Base-by-base conservation (phyloP, 2,888 invertebrate genomes). In the Coelogynopora nodosa region DNA sequence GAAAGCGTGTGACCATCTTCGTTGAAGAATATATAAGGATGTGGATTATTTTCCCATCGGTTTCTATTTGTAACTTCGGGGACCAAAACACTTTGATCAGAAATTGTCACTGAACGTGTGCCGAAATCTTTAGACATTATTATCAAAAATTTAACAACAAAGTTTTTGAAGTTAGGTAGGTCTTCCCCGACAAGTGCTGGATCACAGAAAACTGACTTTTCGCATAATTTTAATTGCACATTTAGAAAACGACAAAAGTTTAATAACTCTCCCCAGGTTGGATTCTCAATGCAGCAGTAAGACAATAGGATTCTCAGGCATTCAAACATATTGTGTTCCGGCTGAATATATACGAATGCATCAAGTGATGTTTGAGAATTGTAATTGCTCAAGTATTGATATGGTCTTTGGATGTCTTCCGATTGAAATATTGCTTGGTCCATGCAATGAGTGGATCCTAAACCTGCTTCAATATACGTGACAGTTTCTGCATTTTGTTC, bases 41-140 rank as follows among this genome's bases (percentile, higher is more conserved):
- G 67, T 0, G 31, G 49, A 31, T 84, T 67, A 29, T 30, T 67
- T 29, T 84, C 84, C 84, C 84, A 84, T 23, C 67, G 84, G 31
- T 87, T 28, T 5, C 67, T 82, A 23, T 67, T 26, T 10, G 23
- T 26, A 1, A 84, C 26, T 49, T 74, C 31, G 29, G 49, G 49
- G 0, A 29, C 84, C 10, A 5, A 27, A 23, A 67, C 84, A 67
- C 84, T 88, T 84, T 90, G 89, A 83, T 90, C 90, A 87, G 89
- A 89, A 87, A 90, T 89, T 10, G 88, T 88, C 84, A 90, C 85
- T 0, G 90, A 90, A 30, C 90, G 87, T 0, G 90, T 90, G 0
- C 90, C 89, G 88, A 90, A 90, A 86, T 90, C 90, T 90, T 89
- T 88, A 1, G 90, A 90, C 90, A 90, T 90, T 67, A 89, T 89